Base-by-base conservation (phyloP, 1,140 invertebrate species). In the Papilio machaon region DNA sequence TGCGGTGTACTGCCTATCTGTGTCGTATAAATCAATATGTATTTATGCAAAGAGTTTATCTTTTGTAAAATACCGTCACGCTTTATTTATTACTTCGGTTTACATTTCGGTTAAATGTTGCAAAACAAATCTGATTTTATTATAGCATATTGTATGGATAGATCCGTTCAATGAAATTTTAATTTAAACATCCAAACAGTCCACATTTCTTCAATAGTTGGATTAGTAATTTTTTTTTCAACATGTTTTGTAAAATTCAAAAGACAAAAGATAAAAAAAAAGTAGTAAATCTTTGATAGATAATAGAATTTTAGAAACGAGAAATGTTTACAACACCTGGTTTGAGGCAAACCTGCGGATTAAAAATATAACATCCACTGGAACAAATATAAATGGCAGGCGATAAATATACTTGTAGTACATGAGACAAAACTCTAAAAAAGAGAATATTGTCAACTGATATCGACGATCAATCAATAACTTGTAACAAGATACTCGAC, bases 1-100 rank as follows among this genome's bases (percentile, higher is more conserved):
- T 86, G 82, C 85, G 85, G 85, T 87, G 88, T 88, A 91, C 89
- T 86, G 81, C 81, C 88, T 92, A 92, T 92, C 91, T 88, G 81
- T 75, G 52, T 19, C 77, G 84, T 83, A 86, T 91, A 90, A 90
- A 91, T 92, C 91, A 92, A 90, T 82, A 89, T 85, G 83, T 75
- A 73, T 81, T 88, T 89, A 87, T 86, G 81, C 81, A 85, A 85
- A 79, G 77, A 67, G 77, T 79, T 79, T 79, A 79, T 79, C 77
- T 79, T 79, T 67, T 79, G 58, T 64, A 67, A 58, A 67, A 79
- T 79, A 58, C 76, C 77, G 77, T 79, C 77, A 79, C 77, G 58
- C 60, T 79, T 79, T 79, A 79, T 79, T 79, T 79, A 79, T 79
- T 79, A 58, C 67, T 79, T 64, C 77, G 35, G 2, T 1, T 38